Evolutionary conservation across 2,888 invertebrate genomes (phyloP), one percentile per base, ranked within the genome.

Genomic region (Agrochola lota): DNA sequence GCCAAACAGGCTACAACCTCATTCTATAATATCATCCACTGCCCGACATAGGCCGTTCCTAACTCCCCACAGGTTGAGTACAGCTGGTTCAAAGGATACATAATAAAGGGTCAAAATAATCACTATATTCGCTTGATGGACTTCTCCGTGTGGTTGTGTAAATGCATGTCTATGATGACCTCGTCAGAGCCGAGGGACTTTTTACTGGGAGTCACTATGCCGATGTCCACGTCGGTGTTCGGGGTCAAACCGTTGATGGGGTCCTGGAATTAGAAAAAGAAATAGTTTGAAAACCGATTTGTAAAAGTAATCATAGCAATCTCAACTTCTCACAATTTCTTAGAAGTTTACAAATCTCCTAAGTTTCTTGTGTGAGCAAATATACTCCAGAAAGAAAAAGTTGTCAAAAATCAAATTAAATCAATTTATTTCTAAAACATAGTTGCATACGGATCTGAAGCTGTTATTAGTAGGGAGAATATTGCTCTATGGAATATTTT

Each of bases 141-240:
- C 60, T 79, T 79, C 12, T 89, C 85, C 76, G 90, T 88, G 66
- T 91, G 87, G 78, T 92, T 93, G 79, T 93, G 90, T 94, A 96
- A 94, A 95, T 96, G 97, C 97, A 97, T 97, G 84, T 97, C 97
- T 77, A 97, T 96, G 78, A 97, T 97, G 76, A 97, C 97, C 77
- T 97, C 97, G 87, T 97, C 97, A 20, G 97, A 97, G 0, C 90
- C 89, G 69, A 97, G 91, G 23, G 97, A 97, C 89, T 97, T 97
- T 85, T 95, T 95, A 78, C 96, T 96, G 0, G 95, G 94, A 2
- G 94, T 94, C 57, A 92, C 89, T 4, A 93, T 89, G 17, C 94
- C 94, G 40, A 93, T 90, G 78, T 96, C 96, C 17, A 92, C 89
- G 81, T 96, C 96, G 1, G 97, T 97, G 89, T 96, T 97, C 0